These are phyloP conservation scores for Drosophila rufa DNA, from an alignment of 1,140 invertebrate species.

Conservation along the genomic window DNA sequence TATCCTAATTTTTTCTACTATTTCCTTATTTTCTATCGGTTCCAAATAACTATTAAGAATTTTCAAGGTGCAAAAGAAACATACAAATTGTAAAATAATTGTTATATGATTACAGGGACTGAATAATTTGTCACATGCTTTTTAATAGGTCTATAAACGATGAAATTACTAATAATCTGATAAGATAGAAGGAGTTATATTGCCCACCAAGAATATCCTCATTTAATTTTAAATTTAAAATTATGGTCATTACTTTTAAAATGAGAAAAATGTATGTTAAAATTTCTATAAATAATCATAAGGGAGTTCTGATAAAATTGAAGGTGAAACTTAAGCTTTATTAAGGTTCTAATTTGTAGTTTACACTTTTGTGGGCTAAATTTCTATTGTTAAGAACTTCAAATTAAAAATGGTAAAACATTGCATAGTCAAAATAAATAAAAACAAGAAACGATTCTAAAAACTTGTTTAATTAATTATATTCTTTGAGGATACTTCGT, in stretches of 20 bases:
- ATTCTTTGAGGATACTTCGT: no score
- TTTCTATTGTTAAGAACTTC: neutral
- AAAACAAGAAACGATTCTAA: neutral
- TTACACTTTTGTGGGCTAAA: no score
- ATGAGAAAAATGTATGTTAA: no score
- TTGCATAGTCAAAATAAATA: neutral
- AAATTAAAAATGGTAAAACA: neutral
- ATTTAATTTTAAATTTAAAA: no score
- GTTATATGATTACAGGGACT: neutral
- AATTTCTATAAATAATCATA: no score
- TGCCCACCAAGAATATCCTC: no score
- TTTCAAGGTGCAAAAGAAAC: neutral
- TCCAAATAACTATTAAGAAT: no score
- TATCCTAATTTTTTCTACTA: neutral
- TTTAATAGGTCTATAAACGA: neutral
- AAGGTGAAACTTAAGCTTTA: no score
- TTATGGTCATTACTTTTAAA: no score
- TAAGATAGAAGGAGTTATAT: neutral
- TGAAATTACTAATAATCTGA: neutral
- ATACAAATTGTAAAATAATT: constrained; percentile 7
- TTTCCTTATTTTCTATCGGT: no score
- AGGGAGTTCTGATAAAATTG: no score
- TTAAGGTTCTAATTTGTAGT: no score
- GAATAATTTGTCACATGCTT: constrained; percentile 7
- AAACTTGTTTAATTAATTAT: neutral